Base-by-base conservation (phyloP, 2,888 invertebrate species). In the Polia nebulosa region DNA sequence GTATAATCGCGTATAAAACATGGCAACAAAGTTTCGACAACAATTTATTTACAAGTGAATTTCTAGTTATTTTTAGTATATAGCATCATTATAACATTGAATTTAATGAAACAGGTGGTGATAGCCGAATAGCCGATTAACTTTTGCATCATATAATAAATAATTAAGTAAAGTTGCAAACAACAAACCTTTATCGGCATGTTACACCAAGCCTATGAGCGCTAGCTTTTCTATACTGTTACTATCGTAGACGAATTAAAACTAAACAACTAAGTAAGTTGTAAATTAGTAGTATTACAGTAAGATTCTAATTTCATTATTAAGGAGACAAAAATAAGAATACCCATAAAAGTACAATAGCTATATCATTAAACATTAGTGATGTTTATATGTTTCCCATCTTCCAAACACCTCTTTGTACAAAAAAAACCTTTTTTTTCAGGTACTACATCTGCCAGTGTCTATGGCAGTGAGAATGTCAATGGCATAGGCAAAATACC, bases 401-500 rank as follows among this genome's bases (percentile, higher is more conserved):
- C n/a, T n/a, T n/a, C n/a, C n/a, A n/a, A n/a, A n/a, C n/a, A n/a
- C n/a, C n/a, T n/a, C n/a, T n/a, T n/a, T n/a, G n/a, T n/a, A n/a
- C n/a, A n/a, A n/a, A n/a, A n/a, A n/a, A n/a, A n/a, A n/a, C n/a
- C n/a, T n/a, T n/a, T n/a, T n/a, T 17, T 13, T 85, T 85, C 13
- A 82, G 91, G 60, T 53, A 34, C 69, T 63, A 72, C 78, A 44
- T 67, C 75, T 29, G 86, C 85, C 34, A 83, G 83, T 68, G 83
- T 85, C 62, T 88, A 83, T 60, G 85, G 83, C 13, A 88, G 86
- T 69, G 87, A 89, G 7, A 82, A 80, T 53, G 55, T 84, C 27
- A 91, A 90, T 74, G 85, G 82, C 6, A 80, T 91, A 32, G 72
- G 80, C 3, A 82, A 80, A 41, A 66, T 81, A 3, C 85, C 84